Percentiles rank a stretch among this genome's conserved stretches.
These are phyloP conservation scores for Carcina quercana DNA, from an alignment of 2,888 invertebrate species.

Conservation along the genomic window DNA sequence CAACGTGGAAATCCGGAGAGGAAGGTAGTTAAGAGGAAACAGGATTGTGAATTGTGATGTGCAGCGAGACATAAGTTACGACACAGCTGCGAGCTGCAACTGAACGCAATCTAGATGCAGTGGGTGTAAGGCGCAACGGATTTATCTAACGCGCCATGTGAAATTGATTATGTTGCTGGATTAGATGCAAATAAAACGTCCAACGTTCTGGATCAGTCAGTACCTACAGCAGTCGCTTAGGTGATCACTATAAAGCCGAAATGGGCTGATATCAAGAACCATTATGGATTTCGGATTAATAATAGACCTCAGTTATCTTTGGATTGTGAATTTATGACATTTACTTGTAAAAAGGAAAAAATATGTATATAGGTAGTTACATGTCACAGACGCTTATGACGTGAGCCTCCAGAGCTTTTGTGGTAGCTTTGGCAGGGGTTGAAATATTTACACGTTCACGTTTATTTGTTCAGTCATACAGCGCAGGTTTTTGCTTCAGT, in stretches of 20 bases:
- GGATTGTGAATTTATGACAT: too few species aligned
- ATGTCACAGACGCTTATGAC: too few species aligned
- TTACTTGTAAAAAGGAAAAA: too few species aligned
- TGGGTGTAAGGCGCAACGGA: constrained; percentile 29
- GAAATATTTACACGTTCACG: constrained; percentile 42
- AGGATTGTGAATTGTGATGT: constrained; percentile 17
- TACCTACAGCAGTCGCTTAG: constrained; percentile 15
- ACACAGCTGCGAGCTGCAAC: constrained; percentile 36
- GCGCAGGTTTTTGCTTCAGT: constrained; percentile 43
- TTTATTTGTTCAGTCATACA: constrained; percentile 48
- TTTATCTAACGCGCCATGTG: constrained; percentile 32
- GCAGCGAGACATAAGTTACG: constrained; percentile 31
- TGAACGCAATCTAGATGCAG: constrained; percentile 37
- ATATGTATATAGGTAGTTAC: too few species aligned
- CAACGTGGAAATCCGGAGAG: constrained; percentile 6
- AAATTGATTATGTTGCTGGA: constrained; percentile 31
- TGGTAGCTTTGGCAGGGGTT: constrained; percentile 26
- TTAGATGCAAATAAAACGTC: constrained; percentile 28
- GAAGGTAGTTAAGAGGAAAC: constrained; percentile 14
- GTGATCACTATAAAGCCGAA: constrained; percentile 1
- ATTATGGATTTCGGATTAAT: background rate
- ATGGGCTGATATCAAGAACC: background rate
- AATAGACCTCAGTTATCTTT: too few species aligned
- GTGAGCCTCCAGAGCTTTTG: too few species aligned
- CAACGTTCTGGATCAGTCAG: constrained; percentile 19